Evolutionary conservation across 2,888 invertebrate species (phyloP), one percentile per base, ranked within the genome.

Genomic region (Drosophila setosimentum): DNA sequence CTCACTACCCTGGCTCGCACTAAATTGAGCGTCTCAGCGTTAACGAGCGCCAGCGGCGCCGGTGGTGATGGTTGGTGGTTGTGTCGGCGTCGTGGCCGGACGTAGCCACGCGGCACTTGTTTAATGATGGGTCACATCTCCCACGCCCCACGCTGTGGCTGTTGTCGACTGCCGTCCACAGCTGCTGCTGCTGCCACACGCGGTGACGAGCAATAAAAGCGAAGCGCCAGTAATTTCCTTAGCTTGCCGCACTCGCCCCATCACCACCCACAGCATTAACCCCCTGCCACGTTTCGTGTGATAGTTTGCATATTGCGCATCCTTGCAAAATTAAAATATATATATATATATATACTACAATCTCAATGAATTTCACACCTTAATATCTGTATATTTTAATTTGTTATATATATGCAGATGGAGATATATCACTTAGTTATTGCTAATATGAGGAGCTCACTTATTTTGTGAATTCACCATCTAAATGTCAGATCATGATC

Each of bases 11-110:
- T 35, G 59, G 68, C 58, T 78, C 76, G 75, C 85, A 80, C 87
- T 77, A 87, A 85, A 87, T 85, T 84, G 83, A 87, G 87, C 87
- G 87, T 87, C 84, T 85, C 84, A 82, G 87, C 75, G 87, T 85
- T 85, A 85, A 85, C 85, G 76, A 79, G 75, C 78, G 69, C 82
- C 72, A 76, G 54, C 71, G 79, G 78, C 80, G 70, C 71, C 80
- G 76, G 65, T 69, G 61, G 59, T 73, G 78, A 61, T 60, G 50
- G 57, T 33, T 57, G 53, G 18, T 11, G 65, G 32, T 21, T 33
- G 16, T 32, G 61, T 35, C 65, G 59, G 40, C 66, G 66, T 84
- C 82, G 83, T 84, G 75, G 79, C 83, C 83, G 83, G 83, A 83
- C 82, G 77, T 83, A 65, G 78, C 80, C 80, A 71, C 74, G 82